Conservation (phyloP, 1,140 invertebrate species). For the Telenomus remus region DNA sequence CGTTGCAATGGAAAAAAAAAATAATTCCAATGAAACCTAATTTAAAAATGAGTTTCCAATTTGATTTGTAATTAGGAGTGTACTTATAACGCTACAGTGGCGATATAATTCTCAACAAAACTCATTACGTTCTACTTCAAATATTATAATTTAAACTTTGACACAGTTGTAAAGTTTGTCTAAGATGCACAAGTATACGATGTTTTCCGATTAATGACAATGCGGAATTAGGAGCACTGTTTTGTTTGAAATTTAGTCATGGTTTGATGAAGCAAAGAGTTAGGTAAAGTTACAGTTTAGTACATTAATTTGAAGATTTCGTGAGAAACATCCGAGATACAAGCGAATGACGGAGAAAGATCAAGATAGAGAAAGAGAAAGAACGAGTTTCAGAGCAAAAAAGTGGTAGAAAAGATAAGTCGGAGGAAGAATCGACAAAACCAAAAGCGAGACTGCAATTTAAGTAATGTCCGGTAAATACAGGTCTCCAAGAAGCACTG, state of each 20-base stretch:
- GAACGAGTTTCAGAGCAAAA: conserved; percentile 7
- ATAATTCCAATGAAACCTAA: no score
- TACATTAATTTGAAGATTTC: conserved; percentile 33
- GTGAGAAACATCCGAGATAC: conserved; percentile 44
- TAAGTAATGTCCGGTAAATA: conserved; percentile 52
- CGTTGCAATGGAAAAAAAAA: no score
- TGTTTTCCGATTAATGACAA: conserved; percentile 28
- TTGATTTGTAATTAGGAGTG: no score
- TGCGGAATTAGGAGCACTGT: conserved; percentile 38
- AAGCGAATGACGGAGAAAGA: conserved; percentile 39
- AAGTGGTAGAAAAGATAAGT: conserved; percentile 37
- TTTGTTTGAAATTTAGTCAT: conserved; percentile 49
- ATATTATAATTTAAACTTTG: conserved; percentile 13
- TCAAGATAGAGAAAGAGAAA: no score
- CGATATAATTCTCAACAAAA: no score
- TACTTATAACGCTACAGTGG: no score
- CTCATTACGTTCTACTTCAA: no score
- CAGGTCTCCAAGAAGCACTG: conserved; percentile 41
- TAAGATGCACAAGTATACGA: conserved; percentile 12
- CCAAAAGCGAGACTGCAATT: conserved; percentile 43
- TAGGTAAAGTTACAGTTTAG: conserved; percentile 30
- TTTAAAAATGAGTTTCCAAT: no score
- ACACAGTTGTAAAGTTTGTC: conserved; percentile 9
- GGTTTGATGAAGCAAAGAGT: conserved; percentile 43
- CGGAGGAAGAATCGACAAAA: conserved; percentile 50